A percentile compares a stretch with the other conserved stretches of the same genome.
Conservation (phyloP, 2,888 invertebrate genomes). For the Erpobdella octoculata region DNA sequence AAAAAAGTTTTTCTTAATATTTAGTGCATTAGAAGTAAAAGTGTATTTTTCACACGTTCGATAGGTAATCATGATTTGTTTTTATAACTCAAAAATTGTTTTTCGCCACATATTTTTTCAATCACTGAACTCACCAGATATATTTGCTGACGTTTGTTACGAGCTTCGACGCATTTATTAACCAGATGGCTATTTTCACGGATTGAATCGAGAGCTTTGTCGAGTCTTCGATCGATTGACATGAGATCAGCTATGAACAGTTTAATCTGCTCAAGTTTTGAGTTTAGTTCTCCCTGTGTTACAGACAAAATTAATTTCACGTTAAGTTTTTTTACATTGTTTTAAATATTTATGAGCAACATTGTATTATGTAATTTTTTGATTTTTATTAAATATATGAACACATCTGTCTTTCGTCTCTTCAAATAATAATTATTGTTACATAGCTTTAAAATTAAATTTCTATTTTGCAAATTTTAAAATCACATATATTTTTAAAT, state of each 20-base stretch:
- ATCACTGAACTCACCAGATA: constrained; percentile 9
- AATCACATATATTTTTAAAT: too few relatives aligned
- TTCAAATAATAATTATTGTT: too few relatives aligned
- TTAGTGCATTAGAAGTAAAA: background rate
- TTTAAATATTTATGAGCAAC: too few relatives aligned
- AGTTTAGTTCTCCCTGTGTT: constrained; percentile 6
- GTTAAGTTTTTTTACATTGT: too few relatives aligned
- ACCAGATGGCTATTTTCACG: constrained; percentile 24
- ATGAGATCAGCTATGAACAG: constrained; percentile 16
- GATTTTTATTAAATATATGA: too few relatives aligned
- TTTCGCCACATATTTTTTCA: background rate
- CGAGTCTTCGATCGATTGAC: constrained; percentile 24
- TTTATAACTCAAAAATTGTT: background rate
- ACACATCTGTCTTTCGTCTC: too few relatives aligned
- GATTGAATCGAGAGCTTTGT: constrained; percentile 25
- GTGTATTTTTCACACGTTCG: background rate
- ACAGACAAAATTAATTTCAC: too few relatives aligned
- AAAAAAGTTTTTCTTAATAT: background rate
- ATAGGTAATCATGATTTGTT: background rate
- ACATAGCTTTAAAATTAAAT: too few relatives aligned
- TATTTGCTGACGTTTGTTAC: constrained; percentile 1
- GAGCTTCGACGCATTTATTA: constrained; percentile 17
- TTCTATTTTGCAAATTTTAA: too few relatives aligned
- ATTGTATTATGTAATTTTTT: too few relatives aligned
- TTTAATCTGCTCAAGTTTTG: constrained; percentile 18